Conservation (phyloP, 2,797 vertebrate species). For the Lepus oiostolus region DNA sequence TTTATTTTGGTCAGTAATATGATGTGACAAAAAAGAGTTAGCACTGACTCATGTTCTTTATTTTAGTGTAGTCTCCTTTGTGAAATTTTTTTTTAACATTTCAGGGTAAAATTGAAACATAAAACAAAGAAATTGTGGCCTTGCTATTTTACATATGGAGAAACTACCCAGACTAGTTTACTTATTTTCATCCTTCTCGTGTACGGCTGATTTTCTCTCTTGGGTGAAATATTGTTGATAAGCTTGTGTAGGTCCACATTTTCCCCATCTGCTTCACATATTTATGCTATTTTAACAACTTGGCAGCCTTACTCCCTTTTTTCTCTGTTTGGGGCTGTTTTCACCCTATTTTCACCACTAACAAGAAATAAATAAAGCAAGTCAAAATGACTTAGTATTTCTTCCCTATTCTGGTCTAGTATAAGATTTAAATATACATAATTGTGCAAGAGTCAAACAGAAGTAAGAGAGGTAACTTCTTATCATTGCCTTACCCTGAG, state of each 20-base stretch:
- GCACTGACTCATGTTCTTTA: background rate
- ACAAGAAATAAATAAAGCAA: background rate
- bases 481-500: background rate
- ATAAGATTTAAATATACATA: background rate
- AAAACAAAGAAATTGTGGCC: slow-evolving; percentile 1
- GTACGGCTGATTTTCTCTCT: background rate
- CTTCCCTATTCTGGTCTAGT: background rate
- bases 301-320: background rate
- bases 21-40: background rate
- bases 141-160: slow-evolving; percentile 14
- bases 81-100: slow-evolving; percentile 40
- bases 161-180: background rate
- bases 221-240: background rate
- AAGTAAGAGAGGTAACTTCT: background rate
- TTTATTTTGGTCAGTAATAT: slow-evolving; percentile 22
- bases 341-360: slow-evolving; percentile 20
- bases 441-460: background rate
- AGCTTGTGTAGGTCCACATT: background rate
- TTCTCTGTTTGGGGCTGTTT: background rate
- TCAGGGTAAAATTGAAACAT: slow-evolving; percentile 36
- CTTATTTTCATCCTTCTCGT: background rate
- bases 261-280: background rate
- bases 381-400: background rate
- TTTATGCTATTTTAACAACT: background rate
- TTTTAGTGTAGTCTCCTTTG: slow-evolving; percentile 54